Evolutionary conservation across 2,888 invertebrate species (phyloP), one percentile per base, ranked within the genome.

Genomic region (Congeria kusceri): DNA sequence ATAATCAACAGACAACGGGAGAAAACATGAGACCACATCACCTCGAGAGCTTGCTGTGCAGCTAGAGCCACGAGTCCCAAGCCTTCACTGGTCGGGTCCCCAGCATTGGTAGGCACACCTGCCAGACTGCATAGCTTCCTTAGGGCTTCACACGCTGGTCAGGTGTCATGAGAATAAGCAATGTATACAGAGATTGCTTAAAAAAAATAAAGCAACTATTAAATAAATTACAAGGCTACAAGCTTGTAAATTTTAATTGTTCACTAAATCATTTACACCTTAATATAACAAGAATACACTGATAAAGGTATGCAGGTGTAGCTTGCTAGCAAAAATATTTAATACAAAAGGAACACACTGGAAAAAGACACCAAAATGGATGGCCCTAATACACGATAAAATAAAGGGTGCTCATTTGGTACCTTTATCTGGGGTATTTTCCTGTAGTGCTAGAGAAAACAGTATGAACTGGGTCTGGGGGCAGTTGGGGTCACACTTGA

Each of bases 21-120:
- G 1, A 39, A 11, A 11, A 32, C 32, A 32, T 11, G 4, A 39
- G 1, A 5, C 13, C 39, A 39, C 39, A 58, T 64, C 23, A 92
- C 92, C 90, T 92, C 90, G 39, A 91, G 82, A 4, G 92, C 91
- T 67, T 90, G 82, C 66, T 92, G 91, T 28, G 91, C 92, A 59
- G 91, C 90, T 20, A 92, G 78, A 65, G 90, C 91, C 57, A 92
- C 90, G n/a, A 91, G 82, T 29, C 80, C 83, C 32, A 49, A 49
- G 49, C 56, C 44, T 28, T 47, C 29, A 71, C 71, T 67, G 57
- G 69, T 20, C 62, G 69, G 56, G 49, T 72, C 75, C 23, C 69
- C 64, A 23, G 63, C 63, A 39, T 20, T 23, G 53, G 20, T 25
- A 20, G 53, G 53, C 53, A 53, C 25, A 9, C 13, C 53, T 27